Evolutionary conservation across 2,888 invertebrate genomes (phyloP).

Genomic region (Macaria liturata): DNA sequence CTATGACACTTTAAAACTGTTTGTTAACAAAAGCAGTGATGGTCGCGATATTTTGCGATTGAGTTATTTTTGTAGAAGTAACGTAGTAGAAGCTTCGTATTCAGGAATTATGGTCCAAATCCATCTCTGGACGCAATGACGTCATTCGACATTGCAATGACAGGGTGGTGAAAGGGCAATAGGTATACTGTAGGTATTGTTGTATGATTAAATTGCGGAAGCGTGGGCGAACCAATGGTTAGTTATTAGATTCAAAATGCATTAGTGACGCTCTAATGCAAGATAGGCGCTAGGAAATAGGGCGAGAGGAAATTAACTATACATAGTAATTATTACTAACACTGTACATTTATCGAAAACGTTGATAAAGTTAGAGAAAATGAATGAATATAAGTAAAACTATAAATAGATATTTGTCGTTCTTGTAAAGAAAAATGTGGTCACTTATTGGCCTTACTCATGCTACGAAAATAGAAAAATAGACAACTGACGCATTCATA

Average conservation of each 20-base stretch:
- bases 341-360: too few relatives aligned
- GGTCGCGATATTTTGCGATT: constrained; percentile 35
- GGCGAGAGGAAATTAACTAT: not conserved
- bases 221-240: constrained; percentile 43
- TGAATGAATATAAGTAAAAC: too few relatives aligned
- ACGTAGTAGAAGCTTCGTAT: constrained; percentile 53
- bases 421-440: too few relatives aligned
- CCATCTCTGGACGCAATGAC: constrained; percentile 78
- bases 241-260: constrained; percentile 48
- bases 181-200: constrained; percentile 29
- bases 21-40: constrained; percentile 37
- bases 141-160: constrained; percentile 77
- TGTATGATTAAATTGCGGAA: constrained; percentile 47
- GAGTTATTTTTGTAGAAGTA: constrained; percentile 4
- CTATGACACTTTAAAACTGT: not conserved
- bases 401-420: too few relatives aligned
- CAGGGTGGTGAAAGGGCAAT: constrained; percentile 70
- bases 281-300: constrained; percentile 4
- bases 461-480: too few relatives aligned
- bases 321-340: not conserved
- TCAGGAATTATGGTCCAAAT: constrained; percentile 78
- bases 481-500: too few relatives aligned
- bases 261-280: constrained; percentile 40
- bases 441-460: too few relatives aligned
- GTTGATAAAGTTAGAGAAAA: too few relatives aligned